phyloP scores from a whole-genome alignment of 2,113 vertebrate genomes.

The Ciconia stormi region DNA sequence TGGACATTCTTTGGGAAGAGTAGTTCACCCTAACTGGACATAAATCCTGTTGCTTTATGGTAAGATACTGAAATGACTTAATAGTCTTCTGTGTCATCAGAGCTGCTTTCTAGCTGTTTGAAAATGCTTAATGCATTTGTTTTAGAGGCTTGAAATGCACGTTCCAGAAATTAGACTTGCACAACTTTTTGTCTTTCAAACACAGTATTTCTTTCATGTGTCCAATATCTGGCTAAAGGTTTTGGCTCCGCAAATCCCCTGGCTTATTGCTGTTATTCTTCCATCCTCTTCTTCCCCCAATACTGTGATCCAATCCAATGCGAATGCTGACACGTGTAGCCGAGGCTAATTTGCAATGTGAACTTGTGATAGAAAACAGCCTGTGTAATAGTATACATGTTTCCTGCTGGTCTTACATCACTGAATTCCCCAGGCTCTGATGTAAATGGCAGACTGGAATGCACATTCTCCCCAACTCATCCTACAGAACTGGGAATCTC shows the following conservation, averaged over 20 bases:
- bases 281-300: not conserved
- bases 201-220: not conserved
- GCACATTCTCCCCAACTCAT: not conserved
- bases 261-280: not conserved
- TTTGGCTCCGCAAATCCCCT: not conserved
- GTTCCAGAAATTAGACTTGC: not conserved
- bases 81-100: not conserved
- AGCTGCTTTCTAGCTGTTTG: not conserved
- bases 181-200: not conserved
- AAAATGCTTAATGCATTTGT: not conserved
- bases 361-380: slow-evolving; percentile 30
- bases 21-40: not conserved
- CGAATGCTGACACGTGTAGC: not conserved
- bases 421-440: slow-evolving; percentile 15
- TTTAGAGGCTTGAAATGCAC: not conserved
- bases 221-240: not conserved
- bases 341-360: not conserved
- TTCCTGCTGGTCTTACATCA: slow-evolving; percentile 16
- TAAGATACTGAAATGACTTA: not conserved
- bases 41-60: not conserved
- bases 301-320: not conserved
- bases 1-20: not conserved
- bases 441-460: slow-evolving; percentile 9
- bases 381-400: not conserved
- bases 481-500: not conserved